Evolutionary conservation across 2,888 invertebrate species (phyloP), one percentile per base, ranked within the genome.

Genomic region (Gerosis bhagava): DNA sequence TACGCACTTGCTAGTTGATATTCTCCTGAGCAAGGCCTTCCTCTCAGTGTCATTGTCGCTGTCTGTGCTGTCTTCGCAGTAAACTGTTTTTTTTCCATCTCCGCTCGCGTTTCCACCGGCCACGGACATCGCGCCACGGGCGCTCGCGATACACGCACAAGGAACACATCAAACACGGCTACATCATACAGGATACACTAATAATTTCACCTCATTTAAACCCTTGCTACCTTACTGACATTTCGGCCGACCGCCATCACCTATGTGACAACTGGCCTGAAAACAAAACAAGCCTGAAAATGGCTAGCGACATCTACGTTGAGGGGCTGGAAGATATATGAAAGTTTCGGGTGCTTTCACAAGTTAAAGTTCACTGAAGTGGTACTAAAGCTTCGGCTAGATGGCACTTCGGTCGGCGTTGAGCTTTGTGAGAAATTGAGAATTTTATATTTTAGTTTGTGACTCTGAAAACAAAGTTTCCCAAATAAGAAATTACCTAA

Each of bases 31-130:
- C 77, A 95, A 93, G 61, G 92, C 92, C 58, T 93, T 94, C 65
- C 94, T 94, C 75, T 95, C 95, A 48, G 93, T 92, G 77, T 96
- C 96, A 78, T 93, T 94, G 76, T 96, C 96, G 83, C 96, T 96
- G 73, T 95, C 96, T 21, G 95, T 88, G 70, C 88, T 89, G 65
- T 89, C 89, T 62, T 86, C 88, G 54, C 71, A 73, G 60, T 68
- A 77, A 44, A 71, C 68, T 43, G 70, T 42, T 75, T 78, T 82
- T 63, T 71, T 81, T 51, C 72, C 75, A 57, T 76, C 67, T 31
- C 56, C 60, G 62, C 65, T 52, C 62, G 64, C 77, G 62, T 74
- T 72, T 35, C 65, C 70, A 53, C 65, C 77, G 54, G 70, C 79
- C 63, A 76, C 70, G 77, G 83, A 83, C 87, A 87, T 87, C 70